These are phyloP conservation scores for Diadumene lineata DNA, from an alignment of 92 coral and sea anemone species.

Conservation along the genomic window DNA sequence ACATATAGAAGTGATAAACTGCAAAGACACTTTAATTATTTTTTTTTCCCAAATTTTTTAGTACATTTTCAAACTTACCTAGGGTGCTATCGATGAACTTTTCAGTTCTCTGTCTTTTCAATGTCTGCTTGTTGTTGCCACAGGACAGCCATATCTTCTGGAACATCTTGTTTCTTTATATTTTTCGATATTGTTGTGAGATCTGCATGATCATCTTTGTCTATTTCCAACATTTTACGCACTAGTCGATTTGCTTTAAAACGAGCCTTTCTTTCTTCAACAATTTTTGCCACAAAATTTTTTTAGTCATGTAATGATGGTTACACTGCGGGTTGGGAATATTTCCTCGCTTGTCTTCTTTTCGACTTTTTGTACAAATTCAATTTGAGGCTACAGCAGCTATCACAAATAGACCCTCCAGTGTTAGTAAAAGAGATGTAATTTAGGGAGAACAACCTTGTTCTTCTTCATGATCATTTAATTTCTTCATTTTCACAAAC, in stretches of 20 bases:
- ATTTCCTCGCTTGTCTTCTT: neutral
- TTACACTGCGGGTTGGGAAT: neutral
- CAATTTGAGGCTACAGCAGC: neutral
- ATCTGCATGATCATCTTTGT: neutral
- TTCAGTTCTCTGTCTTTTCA: neutral
- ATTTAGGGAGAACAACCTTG: neutral
- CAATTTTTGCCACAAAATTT: neutral
- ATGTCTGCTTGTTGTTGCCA: neutral
- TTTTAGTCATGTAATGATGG: neutral
- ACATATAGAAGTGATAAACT: too few relatives aligned
- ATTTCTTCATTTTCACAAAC: neutral
- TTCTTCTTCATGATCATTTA: neutral
- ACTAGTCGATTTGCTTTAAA: neutral
- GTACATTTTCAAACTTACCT: neutral
- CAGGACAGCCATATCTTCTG: slow-evolving; percentile 2
- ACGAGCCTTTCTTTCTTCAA: slow-evolving; percentile 5
- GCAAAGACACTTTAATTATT: too few relatives aligned
- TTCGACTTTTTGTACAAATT: neutral
- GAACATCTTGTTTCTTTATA: neutral
- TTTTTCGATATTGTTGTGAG: neutral
- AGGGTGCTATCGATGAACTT: neutral
- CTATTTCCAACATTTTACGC: neutral
- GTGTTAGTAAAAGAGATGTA: neutral
- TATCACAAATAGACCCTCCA: neutral
- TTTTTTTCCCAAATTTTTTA: too few relatives aligned